Evolutionary conservation across 2,113 vertebrate genomes (phyloP), one percentile per base, ranked within the genome.

Genomic region (Suricata suricatta): DNA sequence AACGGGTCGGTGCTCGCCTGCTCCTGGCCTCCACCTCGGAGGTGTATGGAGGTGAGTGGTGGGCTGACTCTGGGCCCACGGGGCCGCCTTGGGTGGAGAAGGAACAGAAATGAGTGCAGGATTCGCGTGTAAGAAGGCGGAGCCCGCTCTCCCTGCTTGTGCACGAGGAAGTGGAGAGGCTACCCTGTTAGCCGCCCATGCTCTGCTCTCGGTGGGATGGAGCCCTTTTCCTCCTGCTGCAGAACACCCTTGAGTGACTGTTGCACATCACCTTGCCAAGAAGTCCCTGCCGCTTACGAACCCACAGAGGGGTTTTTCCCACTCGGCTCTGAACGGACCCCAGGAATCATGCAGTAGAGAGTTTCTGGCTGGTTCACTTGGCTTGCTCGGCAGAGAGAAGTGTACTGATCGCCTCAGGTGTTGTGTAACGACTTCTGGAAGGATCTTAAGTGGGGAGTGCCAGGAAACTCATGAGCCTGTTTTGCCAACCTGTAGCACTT

Each of bases 1-100:
- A 99, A 96, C 99, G 99, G 66, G 99, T 99, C 8, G 99, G 99
- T 4, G 99, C 99, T 81, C 99, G 99, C 44, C 99, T 99, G 57
- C 99, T 99, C 7, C 98, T 99, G 95, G 99, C 99, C 57, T 99
- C 99, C 76, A 99, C 99, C 0, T 99, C 99, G 1, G 99, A 99
- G 96, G 99, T 99, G 3, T 99, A 99, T 93, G 99, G 99, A 99
- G 99, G 99, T 99, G 99, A 99, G 99, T 96, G 41, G 29, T 3
- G 12, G 2, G 4, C 25, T 81, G 0, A 0, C 16, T 10, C 17
- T 3, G 8, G 15, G 15, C 54, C 54, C 60, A 0, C 6, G 4
- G 29, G 16, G 7, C 95, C 74, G 60, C 77, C 33, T 14, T 6
- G 1, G 41, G 66, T 31, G 31, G 27, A 71, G 17, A 38, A n/a